Evolutionary conservation across 2,888 invertebrate species (phyloP).

Genomic region (Herminia tarsipennalis): DNA sequence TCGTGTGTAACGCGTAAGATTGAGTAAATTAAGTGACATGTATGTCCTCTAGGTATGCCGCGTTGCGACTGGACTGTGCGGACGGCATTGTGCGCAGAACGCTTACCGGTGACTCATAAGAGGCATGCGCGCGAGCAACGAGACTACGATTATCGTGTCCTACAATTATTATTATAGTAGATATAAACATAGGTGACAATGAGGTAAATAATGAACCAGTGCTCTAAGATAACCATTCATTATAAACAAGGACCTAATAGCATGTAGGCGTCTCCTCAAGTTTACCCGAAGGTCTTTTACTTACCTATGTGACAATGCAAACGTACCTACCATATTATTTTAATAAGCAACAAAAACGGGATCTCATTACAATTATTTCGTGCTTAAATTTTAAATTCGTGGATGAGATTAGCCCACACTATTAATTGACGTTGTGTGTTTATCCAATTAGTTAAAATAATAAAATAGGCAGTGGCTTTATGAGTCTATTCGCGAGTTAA

Average conservation of each 20-base stretch:
- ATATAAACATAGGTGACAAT: constrained; percentile 75
- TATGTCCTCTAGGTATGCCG: constrained; percentile 82
- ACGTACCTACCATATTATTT: constrained; percentile 1
- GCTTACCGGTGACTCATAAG: constrained; percentile 77
- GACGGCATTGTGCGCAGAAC: constrained; percentile 81
- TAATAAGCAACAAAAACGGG: constrained; percentile 25
- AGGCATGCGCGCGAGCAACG: constrained; percentile 78
- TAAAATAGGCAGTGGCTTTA: constrained; percentile 42
- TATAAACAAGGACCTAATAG: constrained; percentile 68
- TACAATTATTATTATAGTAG: constrained; percentile 74
- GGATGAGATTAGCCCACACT: constrained; percentile 41
- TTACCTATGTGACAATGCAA: constrained; percentile 11
- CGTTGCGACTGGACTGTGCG: constrained; percentile 79
- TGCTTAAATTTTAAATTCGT: constrained; percentile 25
- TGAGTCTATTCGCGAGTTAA: constrained; percentile 42
- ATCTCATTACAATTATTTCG: constrained; percentile 33
- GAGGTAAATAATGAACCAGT: constrained; percentile 75
- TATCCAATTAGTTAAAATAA: constrained; percentile 43
- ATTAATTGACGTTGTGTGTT: constrained; percentile 27
- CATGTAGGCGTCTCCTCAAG: constrained; percentile 69
- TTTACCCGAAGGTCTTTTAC: constrained; percentile 63
- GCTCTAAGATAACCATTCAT: constrained; percentile 60
- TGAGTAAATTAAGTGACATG: constrained; percentile 72
- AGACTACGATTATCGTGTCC: constrained; percentile 74
- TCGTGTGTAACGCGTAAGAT: constrained; percentile 55